Conservation (phyloP, 2,113 vertebrate genomes). For the Thamnophis sirtalis region DNA sequence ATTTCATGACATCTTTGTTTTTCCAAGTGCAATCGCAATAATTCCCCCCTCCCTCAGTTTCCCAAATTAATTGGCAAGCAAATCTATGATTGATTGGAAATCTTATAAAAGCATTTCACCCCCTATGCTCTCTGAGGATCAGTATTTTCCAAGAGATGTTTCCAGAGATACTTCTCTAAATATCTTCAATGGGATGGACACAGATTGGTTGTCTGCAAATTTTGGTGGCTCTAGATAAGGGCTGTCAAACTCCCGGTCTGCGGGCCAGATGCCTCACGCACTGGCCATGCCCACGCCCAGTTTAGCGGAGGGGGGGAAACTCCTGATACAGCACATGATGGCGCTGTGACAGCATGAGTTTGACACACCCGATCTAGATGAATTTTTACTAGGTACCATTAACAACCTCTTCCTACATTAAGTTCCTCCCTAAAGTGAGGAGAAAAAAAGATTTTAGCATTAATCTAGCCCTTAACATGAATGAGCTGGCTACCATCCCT, state of each 20-base stretch:
- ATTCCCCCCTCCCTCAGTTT: neutral
- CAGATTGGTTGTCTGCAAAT: neutral
- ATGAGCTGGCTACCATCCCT: neutral
- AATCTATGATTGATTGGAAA: neutral
- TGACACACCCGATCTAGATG: neutral
- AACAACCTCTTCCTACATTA: neutral
- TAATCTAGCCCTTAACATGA: neutral
- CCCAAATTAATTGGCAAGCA: neutral
- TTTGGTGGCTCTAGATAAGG: neutral
- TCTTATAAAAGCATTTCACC: neutral
- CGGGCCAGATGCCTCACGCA: too few relatives aligned
- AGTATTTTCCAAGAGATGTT: constrained; percentile 11
- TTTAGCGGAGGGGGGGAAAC: too few relatives aligned
- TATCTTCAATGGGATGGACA: neutral
- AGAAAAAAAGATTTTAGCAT: neutral
- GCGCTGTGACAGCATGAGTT: too few relatives aligned
- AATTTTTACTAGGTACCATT: neutral
- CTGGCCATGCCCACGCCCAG: too few relatives aligned
- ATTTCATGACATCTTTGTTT: neutral
- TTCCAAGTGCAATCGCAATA: neutral
- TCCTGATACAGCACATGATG: too few relatives aligned
- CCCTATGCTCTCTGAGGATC: neutral
- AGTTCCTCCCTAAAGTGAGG: neutral
- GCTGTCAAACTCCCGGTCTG: too few relatives aligned
- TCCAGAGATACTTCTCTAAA: neutral